A percentile compares a stretch with the other conserved stretches of the same genome.
Evolutionary conservation across 2,113 vertebrate species (phyloP).

Genomic region (Mesocricetus auratus): DNA sequence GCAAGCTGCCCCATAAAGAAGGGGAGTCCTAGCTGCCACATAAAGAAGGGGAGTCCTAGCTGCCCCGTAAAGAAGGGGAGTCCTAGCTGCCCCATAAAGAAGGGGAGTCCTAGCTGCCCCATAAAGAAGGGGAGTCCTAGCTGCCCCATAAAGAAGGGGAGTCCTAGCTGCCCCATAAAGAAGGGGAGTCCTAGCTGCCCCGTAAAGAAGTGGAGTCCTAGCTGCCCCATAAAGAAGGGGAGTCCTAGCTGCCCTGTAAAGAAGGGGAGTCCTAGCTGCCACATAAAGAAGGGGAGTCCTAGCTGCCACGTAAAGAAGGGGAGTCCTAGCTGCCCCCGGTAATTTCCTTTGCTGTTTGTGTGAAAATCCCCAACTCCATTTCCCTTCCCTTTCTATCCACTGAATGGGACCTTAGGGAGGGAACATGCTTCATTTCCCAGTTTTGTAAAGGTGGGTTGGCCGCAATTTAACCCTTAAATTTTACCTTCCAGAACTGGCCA

Average conservation of each 20-base stretch:
- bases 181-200: no score
- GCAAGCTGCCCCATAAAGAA: background rate
- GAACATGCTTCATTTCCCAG: background rate
- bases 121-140: background rate
- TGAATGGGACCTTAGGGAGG: background rate
- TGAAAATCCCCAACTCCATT: background rate
- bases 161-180: background rate
- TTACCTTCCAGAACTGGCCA: background rate
- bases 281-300: no score
- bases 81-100: background rate
- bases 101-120: background rate
- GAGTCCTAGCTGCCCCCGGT: no score
- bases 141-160: background rate
- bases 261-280: no score
- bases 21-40: background rate
- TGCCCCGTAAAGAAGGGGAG: background rate
- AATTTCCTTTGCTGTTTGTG: background rate
- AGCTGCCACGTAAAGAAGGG: no score
- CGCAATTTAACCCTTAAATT: background rate
- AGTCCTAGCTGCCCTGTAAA: rapidly evolving
- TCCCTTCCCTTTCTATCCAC: background rate
- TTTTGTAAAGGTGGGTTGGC: background rate
- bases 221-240: background rate
- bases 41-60: background rate
- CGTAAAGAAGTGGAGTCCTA: no score